A percentile compares a stretch with the other conserved stretches of the same genome.
phyloP scores from a whole-genome alignment of 1,140 invertebrate genomes.

The Spodoptera litura region DNA sequence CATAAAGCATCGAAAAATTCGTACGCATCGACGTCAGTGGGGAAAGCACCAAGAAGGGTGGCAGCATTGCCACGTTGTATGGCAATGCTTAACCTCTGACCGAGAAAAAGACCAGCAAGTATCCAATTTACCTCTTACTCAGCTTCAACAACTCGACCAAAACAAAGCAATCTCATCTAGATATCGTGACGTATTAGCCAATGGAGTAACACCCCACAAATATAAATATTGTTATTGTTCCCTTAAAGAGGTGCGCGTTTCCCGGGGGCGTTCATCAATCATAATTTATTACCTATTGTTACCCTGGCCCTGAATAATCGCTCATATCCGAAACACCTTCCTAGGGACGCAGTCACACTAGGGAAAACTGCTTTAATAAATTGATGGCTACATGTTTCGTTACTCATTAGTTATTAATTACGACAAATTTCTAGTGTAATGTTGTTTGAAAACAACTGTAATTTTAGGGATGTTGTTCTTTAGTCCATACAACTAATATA shows the following conservation, averaged over 20 bases:
- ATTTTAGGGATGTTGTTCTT: neutral
- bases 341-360: conserved; percentile 57
- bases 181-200: no score
- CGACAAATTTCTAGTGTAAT: neutral
- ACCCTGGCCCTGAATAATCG: conserved; percentile 78
- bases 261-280: conserved; percentile 76
- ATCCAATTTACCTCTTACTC: no score
- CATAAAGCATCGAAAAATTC: no score
- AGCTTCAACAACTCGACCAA: no score
- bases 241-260: conserved; percentile 65
- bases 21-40: no score
- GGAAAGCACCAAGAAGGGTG: no score
- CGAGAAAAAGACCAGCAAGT: no score
- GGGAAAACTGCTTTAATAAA: conserved; percentile 31
- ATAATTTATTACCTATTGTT: conserved; percentile 84
- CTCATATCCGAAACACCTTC: conserved; percentile 81
- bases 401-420: conserved; percentile 34
- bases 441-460: neutral
- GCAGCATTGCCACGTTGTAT: no score
- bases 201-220: conserved; percentile 15
- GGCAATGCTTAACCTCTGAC: no score
- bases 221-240: conserved; percentile 67
- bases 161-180: no score
- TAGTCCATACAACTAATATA: no score
- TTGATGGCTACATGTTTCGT: conserved; percentile 39